These are phyloP conservation scores for Drosophila sechellia DNA, from an alignment of 1,140 invertebrate species.

Conservation along the genomic window DNA sequence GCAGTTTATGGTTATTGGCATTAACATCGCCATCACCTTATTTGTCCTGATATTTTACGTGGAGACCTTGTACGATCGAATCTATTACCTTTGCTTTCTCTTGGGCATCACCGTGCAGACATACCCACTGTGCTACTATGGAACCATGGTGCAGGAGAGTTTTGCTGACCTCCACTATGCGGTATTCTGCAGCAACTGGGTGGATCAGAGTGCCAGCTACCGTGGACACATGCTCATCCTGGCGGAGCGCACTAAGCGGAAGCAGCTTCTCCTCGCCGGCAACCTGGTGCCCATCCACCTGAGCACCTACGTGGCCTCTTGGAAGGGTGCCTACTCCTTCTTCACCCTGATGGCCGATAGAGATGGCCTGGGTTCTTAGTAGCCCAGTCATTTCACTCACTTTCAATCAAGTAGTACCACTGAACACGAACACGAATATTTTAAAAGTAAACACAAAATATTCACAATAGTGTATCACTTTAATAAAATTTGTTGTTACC, in stretches of 20 bases:
- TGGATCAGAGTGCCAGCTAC: slow-evolving; percentile 53
- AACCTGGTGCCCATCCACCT: slow-evolving; percentile 64
- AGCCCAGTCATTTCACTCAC: neutral
- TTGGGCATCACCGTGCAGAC: slow-evolving; percentile 48
- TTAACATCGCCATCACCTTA: slow-evolving; percentile 47
- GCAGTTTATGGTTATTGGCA: slow-evolving; percentile 63
- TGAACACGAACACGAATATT: neutral
- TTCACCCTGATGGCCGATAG: slow-evolving; percentile 61
- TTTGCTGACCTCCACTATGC: slow-evolving; percentile 55
- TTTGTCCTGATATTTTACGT: slow-evolving; percentile 56
- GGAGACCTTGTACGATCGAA: slow-evolving; percentile 18
- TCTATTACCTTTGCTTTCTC: slow-evolving; percentile 51
- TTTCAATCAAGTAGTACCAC: neutral
- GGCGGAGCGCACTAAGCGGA: slow-evolving; percentile 46
- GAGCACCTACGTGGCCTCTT: slow-evolving; percentile 64
- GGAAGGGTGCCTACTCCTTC: slow-evolving; percentile 70
- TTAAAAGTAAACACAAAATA: neutral
- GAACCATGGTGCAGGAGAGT: slow-evolving; percentile 48
- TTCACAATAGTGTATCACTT: neutral
- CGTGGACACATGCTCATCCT: slow-evolving; percentile 56
- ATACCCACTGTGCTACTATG: slow-evolving; percentile 68
- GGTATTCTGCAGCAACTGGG: slow-evolving; percentile 70
- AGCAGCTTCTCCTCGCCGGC: slow-evolving; percentile 47
- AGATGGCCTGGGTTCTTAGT: neutral
- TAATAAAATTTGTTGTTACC: slow-evolving; percentile 35